Evolutionary conservation across 2,113 vertebrate species (phyloP), one percentile per base, ranked within the genome.

Genomic region (Odocoileus hemionus): DNA sequence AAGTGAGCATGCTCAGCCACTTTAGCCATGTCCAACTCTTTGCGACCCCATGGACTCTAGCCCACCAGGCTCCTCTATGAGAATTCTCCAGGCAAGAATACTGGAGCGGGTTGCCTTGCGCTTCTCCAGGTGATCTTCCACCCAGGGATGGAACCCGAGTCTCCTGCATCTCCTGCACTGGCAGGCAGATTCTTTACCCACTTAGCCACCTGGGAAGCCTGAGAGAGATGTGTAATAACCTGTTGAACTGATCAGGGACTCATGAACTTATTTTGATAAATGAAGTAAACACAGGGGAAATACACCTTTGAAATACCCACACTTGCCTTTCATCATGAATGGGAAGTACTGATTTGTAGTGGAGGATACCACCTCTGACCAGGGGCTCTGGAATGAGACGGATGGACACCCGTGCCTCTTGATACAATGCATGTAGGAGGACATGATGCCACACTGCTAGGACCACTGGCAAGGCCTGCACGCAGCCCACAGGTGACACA

Each of bases 341-440:
- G 9, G 55, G 16, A 43, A n/a, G 5, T 1, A 30, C 64, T 15
- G 33, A 57, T 36, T 36, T 13, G 7, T 1, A 47, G 23, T 14
- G 1, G 45, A 36, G n/a, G n/a, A 61, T 14, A 26, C 19, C 33
- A 50, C 6, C 58, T n/a, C 23, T 8, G 43, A 80, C n/a, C 55
- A 9, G 39, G 39, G 23, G 15, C 58, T 13, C 45, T 3, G 15
- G 4, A n/a, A 30, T 0, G 1, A 54, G 33, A 17, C 33, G 26
- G 21, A 28, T 0, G 0, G 28, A 33, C 28, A 57, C 16, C 19
- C 0, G 3, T 21, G 55, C 45, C 64, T 95, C 30, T 25, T 0
- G 21, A 25, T 0, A 17, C 0, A 3, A 13, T 0, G 47, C 5
- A 16, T 4, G 0, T 2, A 39, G 45, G 43, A 28, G 25, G n/a